Percentiles rank a stretch among this genome's conserved stretches.
phyloP scores from a whole-genome alignment of 2,797 vertebrate species.

The Siniperca undulata region DNA sequence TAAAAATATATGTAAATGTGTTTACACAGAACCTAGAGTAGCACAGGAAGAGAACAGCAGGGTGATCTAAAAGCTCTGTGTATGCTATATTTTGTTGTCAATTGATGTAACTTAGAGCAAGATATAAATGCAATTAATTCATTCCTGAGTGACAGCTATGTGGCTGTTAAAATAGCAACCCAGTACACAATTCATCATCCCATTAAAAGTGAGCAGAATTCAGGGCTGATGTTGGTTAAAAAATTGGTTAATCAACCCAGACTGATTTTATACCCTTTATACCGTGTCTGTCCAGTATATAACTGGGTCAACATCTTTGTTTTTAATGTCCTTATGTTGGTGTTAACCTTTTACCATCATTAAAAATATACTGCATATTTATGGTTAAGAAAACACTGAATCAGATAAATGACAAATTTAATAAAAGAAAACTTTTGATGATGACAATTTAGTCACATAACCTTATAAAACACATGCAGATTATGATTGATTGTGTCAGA shows the following conservation, averaged over 20 bases:
- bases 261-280: too few relatives aligned
- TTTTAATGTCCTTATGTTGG: neutral
- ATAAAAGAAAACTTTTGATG: neutral
- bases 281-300: neutral
- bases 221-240: slow-evolving; percentile 42
- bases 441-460: neutral
- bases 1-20: slow-evolving; percentile 45
- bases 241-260: slow-evolving; percentile 34
- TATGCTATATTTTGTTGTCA: slow-evolving; percentile 30
- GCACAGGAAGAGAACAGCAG: slow-evolving; percentile 45
- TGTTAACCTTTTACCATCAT: neutral
- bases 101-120: slow-evolving; percentile 44
- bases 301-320: neutral
- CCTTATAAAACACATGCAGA: neutral
- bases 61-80: slow-evolving; percentile 23
- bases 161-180: slow-evolving; percentile 70
- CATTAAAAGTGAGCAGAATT: slow-evolving; percentile 63
- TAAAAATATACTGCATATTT: neutral
- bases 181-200: slow-evolving; percentile 69
- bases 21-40: slow-evolving; percentile 7
- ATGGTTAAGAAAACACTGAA: neutral
- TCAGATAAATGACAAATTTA: neutral
- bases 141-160: slow-evolving; percentile 73
- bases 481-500: neutral
- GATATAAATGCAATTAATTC: slow-evolving; percentile 67